Evolutionary conservation across 2,113 vertebrate genomes (phyloP).

Genomic region (Eolophus roseicapilla): DNA sequence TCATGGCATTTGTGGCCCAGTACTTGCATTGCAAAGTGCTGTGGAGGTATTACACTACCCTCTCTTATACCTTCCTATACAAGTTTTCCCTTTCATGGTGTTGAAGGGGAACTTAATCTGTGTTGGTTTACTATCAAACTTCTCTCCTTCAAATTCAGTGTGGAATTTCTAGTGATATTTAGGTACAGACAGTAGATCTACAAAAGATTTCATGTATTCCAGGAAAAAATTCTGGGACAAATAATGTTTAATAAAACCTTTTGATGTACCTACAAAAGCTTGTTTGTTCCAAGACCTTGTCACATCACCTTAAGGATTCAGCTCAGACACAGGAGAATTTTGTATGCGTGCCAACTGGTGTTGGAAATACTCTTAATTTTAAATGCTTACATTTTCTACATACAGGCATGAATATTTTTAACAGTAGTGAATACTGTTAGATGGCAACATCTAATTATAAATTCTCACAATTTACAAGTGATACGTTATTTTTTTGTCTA

Average conservation of each 20-base stretch:
- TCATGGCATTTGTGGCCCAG: neutral
- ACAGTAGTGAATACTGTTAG: neutral
- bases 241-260: neutral
- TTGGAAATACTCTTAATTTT: neutral
- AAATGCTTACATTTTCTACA: neutral
- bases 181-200: neutral
- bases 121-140: neutral
- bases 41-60: neutral
- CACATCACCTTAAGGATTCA: neutral
- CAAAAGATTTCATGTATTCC: neutral
- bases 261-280: rapidly evolving
- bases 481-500: neutral
- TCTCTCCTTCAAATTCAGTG: neutral
- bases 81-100: neutral
- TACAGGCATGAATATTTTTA: neutral
- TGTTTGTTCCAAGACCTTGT: neutral
- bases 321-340: neutral
- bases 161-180: neutral
- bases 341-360: neutral
- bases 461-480: neutral
- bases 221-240: neutral
- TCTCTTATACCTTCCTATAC: neutral
- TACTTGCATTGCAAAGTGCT: neutral
- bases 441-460: neutral
- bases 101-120: neutral